Evolutionary conservation across 64 coral and sea anemone species (phyloP), one percentile per base, ranked within the genome.

Genomic region (Pachyseris speciosa): DNA sequence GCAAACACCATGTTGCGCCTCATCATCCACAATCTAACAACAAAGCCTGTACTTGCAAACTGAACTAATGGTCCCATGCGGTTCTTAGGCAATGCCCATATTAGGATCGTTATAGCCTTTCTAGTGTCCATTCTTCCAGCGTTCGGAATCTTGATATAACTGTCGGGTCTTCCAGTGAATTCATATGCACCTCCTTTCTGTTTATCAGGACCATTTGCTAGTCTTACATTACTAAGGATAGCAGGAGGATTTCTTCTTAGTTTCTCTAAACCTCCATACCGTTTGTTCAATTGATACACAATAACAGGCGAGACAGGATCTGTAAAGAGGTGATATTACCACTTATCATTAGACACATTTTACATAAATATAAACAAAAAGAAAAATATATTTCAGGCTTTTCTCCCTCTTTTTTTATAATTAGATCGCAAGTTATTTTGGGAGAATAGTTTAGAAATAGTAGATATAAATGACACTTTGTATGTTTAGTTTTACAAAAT

Each of bases 61-160:
- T 91, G 77, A 57, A 91, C 37, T 24, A 91, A 74, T 13, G 89
- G 89, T 45, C 89, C 89, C 24, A 81, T 80, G 16, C 77, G 53
- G 37, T 27, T 81, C 19, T 91, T 91, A 17, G 89, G 89, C 9
- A 84, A 84, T 34, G 28, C 67, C 89, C 89, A 91, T n/a, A 91
- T 74, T 33, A 67, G 69, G 31, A 91, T 72, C 25, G 89, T 84
- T 33, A 91, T 91, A 8, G 89, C 53, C 20, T 75, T 70, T 39
- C 48, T 83, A n/a, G 81, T 59, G 37, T 91, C 89, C 75, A 90
- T 64, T 26, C 87, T 64, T 68, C 87, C 89, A 20, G 36, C 53
- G 29, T 84, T 83, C 37, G 67, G 65, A 26, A 91, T 91, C 77
- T 74, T 91, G 36, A 91, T 84, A 51, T 44, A 91, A 51, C 89